A percentile compares a stretch with the other conserved stretches of the same genome.
Evolutionary conservation across 2,113 vertebrate species (phyloP).

Genomic region (Neodon shergylaensis): DNA sequence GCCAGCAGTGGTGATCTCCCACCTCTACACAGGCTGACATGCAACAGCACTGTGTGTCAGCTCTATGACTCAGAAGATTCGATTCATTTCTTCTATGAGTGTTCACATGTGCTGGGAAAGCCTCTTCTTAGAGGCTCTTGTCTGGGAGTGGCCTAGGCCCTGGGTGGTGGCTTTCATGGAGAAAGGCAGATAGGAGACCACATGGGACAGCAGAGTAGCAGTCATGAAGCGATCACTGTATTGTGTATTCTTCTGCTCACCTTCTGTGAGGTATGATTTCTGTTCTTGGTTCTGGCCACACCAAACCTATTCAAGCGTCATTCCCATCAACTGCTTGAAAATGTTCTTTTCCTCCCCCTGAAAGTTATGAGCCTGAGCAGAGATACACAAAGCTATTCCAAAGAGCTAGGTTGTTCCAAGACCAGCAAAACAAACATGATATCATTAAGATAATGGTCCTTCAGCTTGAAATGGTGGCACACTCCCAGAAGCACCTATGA

Average conservation of each 20-base stretch:
- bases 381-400: neutral
- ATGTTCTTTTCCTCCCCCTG: neutral
- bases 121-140: neutral
- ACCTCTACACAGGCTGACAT: neutral
- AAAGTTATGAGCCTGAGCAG: neutral
- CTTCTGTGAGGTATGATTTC: neutral
- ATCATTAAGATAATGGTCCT: constrained; percentile 21
- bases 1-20: neutral
- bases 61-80: neutral
- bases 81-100: neutral
- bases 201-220: too few relatives aligned
- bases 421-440: neutral
- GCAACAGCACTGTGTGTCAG: too few relatives aligned
- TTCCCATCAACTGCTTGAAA: neutral
- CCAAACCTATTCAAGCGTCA: neutral
- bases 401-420: neutral
- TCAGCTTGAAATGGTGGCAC: neutral
- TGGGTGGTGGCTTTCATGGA: neutral
- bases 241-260: neutral
- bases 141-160: neutral
- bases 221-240: neutral
- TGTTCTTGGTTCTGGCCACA: neutral
- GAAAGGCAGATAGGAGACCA: neutral
- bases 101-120: neutral
- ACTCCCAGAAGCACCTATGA: neutral